A percentile compares a stretch with the other conserved stretches of the same genome.
These are phyloP conservation scores for Genyomyrus donnyi DNA, from an alignment of 2,113 vertebrate genomes.

Conservation along the genomic window DNA sequence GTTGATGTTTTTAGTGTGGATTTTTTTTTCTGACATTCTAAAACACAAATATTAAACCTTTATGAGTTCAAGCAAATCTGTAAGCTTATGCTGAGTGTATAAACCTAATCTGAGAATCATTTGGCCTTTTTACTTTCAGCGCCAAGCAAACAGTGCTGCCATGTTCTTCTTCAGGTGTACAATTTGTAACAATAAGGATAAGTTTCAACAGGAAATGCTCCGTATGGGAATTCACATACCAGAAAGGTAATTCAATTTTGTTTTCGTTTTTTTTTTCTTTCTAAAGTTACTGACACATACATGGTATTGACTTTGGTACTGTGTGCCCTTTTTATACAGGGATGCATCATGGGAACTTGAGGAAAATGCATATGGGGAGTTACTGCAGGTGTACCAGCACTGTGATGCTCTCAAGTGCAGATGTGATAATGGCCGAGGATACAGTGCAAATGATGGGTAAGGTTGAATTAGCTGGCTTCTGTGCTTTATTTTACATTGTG, in stretches of 20 bases:
- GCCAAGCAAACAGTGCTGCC: slow-evolving; percentile 86
- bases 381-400: slow-evolving; percentile 74
- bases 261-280: background rate
- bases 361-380: slow-evolving; percentile 84
- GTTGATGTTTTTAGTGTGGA: background rate
- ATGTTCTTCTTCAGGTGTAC: slow-evolving; percentile 94
- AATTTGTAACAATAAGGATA: slow-evolving; percentile 84
- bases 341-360: slow-evolving; percentile 98
- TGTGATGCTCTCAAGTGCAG: slow-evolving; percentile 76
- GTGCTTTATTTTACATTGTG: background rate
- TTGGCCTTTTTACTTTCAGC: slow-evolving; percentile 51
- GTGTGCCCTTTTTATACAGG: slow-evolving; percentile 51
- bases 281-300: no score
- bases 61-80: background rate
- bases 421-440: slow-evolving; percentile 69
- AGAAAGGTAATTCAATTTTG: slow-evolving; percentile 68
- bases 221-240: slow-evolving; percentile 92
- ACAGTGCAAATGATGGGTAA: slow-evolving; percentile 75
- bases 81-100: background rate
- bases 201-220: slow-evolving; percentile 91
- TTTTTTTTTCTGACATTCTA: background rate
- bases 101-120: background rate
- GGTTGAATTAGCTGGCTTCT: background rate
- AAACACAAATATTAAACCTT: background rate
- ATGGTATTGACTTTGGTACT: background rate